These are phyloP conservation scores for Archivesica marissinica DNA, from an alignment of 1,140 invertebrate species.

Conservation along the genomic window DNA sequence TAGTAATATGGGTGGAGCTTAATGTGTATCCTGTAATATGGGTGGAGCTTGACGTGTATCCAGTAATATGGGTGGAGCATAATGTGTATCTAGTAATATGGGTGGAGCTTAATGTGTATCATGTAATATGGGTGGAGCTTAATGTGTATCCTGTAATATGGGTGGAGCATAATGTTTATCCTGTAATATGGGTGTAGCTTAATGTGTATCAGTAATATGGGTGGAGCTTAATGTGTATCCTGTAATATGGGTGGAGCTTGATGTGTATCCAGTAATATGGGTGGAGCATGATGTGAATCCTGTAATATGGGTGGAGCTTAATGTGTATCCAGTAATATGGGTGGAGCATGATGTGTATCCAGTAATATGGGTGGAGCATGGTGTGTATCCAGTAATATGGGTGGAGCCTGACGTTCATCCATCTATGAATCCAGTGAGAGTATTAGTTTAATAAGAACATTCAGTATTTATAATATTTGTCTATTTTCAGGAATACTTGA, in stretches of 20 bases:
- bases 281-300: not conserved
- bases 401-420: not conserved
- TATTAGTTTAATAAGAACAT: not conserved
- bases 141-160: not conserved
- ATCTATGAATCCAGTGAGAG: not conserved
- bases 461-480: not conserved
- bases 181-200: not conserved
- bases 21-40: not conserved
- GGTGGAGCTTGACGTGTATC: not conserved
- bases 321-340: not conserved
- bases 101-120: not conserved
- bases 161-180: not conserved
- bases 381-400: not conserved
- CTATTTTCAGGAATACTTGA: conserved; percentile 40
- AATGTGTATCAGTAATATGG: no score
- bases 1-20: no score
- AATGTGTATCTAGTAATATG: no score
- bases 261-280: no score
- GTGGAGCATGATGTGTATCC: not conserved
- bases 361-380: not conserved
- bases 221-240: not conserved
- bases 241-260: not conserved
- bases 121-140: not conserved
- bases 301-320: not conserved
- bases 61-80: not conserved